Conservation (phyloP, 2,113 vertebrate genomes). For the Ammospiza caudacuta region DNA sequence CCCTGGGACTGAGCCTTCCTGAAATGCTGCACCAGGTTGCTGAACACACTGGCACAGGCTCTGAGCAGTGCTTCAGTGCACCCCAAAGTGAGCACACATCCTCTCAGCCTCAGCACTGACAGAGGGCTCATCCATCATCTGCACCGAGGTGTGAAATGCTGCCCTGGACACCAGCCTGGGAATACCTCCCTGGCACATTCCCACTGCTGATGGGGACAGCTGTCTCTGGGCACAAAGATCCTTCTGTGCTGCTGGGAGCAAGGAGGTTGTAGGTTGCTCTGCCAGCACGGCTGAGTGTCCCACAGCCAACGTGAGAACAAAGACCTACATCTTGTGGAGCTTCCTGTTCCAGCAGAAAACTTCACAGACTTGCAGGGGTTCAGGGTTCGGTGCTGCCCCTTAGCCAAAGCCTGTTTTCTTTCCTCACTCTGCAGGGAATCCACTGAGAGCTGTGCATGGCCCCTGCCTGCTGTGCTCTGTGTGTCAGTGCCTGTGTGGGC, state of each 20-base stretch:
- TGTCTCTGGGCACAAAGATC: background rate
- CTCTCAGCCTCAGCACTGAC: background rate
- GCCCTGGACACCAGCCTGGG: background rate
- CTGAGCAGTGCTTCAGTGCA: accelerated
- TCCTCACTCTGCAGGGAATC: background rate
- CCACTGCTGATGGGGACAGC: background rate
- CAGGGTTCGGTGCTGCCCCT: background rate
- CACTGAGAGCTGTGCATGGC: accelerated
- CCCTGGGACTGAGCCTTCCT: background rate
- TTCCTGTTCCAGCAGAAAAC: background rate
- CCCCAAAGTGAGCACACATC: background rate
- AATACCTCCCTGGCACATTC: background rate
- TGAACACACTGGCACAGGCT: background rate
- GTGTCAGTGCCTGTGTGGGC: accelerated
- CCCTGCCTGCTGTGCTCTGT: background rate
- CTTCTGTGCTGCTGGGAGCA: background rate
- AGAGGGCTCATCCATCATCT: background rate
- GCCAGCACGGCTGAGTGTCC: background rate
- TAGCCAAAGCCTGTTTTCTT: background rate
- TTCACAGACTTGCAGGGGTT: background rate
- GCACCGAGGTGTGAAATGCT: background rate
- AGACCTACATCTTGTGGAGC: background rate
- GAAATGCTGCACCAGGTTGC: background rate
- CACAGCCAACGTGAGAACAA: accelerated
- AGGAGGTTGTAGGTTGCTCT: background rate